Base-by-base conservation (phyloP, 2,888 invertebrate genomes). In the Melanostoma mellinum region DNA sequence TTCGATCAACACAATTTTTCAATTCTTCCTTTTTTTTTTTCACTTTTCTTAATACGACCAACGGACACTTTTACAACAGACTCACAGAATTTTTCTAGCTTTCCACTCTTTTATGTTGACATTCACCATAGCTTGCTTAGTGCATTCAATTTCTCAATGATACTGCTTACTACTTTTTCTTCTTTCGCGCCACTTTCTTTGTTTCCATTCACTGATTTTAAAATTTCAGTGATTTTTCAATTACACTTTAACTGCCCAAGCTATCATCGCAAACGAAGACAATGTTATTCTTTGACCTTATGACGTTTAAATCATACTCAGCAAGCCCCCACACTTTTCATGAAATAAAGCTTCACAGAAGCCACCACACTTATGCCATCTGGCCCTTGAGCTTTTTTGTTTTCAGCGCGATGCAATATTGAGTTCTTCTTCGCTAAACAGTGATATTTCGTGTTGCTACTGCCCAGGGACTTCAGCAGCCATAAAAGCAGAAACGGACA, bases 331-430 rank as follows among this genome's bases (percentile, higher is more conserved):
- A 33, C 58, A 60, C 42, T 42, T 60, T 30, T 60, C 44, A 33
- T 60, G 58, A 44, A 60, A 60, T 60, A 60, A 44, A 32, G 42
- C 42, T 60, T 52, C 52, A 52, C 9, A 52, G 33, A 52, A 52
- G 8, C 52, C 50, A 50, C 32, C 32, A 9, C 8, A 50, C 32
- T 50, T 50, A 32, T n/a, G n/a, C n/a, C n/a, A n/a, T n/a, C n/a
- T n/a, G n/a, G n/a, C n/a, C n/a, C n/a, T n/a, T n/a, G n/a, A n/a
- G n/a, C n/a, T n/a, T n/a, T n/a, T n/a, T n/a, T n/a, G n/a, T n/a
- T n/a, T n/a, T n/a, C n/a, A n/a, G n/a, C n/a, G n/a, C n/a, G n/a
- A n/a, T n/a, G n/a, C n/a, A n/a, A n/a, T n/a, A n/a, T n/a, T n/a
- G n/a, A n/a, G n/a, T n/a, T n/a, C n/a, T n/a, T n/a, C n/a, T n/a